A percentile compares a stretch with the other conserved stretches of the same genome.
Evolutionary conservation across 2,888 invertebrate genomes (phyloP).

Genomic region (Tubulanus polymorphus): DNA sequence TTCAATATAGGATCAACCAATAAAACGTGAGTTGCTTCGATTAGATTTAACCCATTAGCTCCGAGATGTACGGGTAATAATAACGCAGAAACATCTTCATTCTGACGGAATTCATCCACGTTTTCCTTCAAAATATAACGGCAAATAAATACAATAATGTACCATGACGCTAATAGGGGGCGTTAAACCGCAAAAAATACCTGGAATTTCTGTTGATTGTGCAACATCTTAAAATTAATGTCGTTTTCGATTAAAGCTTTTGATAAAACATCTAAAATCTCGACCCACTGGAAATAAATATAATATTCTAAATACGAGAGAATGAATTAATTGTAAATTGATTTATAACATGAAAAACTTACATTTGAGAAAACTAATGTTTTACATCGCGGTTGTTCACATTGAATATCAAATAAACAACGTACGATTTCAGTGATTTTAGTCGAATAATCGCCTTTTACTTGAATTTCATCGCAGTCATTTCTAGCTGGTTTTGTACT

Average conservation of each 20-base stretch:
- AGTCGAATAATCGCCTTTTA: conserved; percentile 65
- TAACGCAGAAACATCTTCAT: conserved; percentile 54
- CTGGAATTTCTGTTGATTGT: conserved; percentile 52
- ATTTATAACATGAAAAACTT: conserved; percentile 24
- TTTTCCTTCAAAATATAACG: conserved; percentile 32
- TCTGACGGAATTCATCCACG: conserved; percentile 42
- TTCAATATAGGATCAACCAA: conserved; percentile 72
- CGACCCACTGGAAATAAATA: conserved; percentile 53
- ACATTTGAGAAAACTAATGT: conserved; percentile 69
- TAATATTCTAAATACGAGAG: neutral
- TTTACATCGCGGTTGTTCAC: conserved; percentile 61
- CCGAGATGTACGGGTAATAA: conserved; percentile 67
- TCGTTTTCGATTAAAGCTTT: conserved; percentile 60
- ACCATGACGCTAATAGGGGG: neutral
- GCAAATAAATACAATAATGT: neutral
- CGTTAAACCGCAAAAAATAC: no score
- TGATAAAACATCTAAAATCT: conserved; percentile 57
- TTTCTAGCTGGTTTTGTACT: conserved; percentile 34
- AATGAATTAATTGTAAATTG: neutral
- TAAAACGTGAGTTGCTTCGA: conserved; percentile 74
- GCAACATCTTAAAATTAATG: conserved; percentile 52
- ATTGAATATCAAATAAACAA: conserved; percentile 59
- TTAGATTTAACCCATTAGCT: conserved; percentile 73
- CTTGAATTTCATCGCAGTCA: conserved; percentile 32
- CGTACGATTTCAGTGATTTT: conserved; percentile 66